Evolutionary conservation across 2,797 vertebrate genomes (phyloP).

Genomic region (Pangasius krempfi): DNA sequence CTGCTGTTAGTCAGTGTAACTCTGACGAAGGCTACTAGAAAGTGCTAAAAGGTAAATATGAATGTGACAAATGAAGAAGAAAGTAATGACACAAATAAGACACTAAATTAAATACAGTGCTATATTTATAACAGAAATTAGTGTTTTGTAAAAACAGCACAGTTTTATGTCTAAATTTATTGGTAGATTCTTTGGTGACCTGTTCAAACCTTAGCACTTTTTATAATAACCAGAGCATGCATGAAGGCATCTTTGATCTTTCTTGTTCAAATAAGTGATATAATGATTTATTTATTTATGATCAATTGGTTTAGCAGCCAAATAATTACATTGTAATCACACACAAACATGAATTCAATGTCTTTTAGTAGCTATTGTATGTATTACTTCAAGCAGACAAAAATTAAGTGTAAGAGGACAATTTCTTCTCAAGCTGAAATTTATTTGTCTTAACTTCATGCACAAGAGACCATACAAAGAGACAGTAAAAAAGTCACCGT

Average conservation of each 20-base stretch:
- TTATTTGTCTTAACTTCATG: constrained; percentile 47
- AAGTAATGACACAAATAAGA: not conserved
- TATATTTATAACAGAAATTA: not conserved
- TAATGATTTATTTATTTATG: not conserved
- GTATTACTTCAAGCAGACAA: not conserved
- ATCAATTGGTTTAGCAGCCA: not conserved
- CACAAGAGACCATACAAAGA: constrained; percentile 36
- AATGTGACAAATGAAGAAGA: not conserved
- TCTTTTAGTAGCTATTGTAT: not conserved
- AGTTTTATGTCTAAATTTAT: not conserved
- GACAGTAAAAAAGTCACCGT: constrained; percentile 7
- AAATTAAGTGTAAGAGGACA: not conserved
- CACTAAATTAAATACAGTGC: not conserved
- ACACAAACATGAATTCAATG: not conserved
- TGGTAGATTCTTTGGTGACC: not conserved
- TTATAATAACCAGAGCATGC: not conserved
- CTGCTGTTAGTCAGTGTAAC: not conserved
- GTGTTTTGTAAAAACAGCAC: not conserved
- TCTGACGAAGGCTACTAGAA: not conserved
- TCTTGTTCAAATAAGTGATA: not conserved
- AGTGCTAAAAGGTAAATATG: not conserved
- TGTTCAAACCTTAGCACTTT: not conserved
- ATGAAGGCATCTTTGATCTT: not conserved
- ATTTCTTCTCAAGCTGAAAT: constrained; percentile 12
- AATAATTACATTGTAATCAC: not conserved